These are phyloP conservation scores for Drosophila phalerata DNA, from an alignment of 2,888 invertebrate species.

Conservation along the genomic window DNA sequence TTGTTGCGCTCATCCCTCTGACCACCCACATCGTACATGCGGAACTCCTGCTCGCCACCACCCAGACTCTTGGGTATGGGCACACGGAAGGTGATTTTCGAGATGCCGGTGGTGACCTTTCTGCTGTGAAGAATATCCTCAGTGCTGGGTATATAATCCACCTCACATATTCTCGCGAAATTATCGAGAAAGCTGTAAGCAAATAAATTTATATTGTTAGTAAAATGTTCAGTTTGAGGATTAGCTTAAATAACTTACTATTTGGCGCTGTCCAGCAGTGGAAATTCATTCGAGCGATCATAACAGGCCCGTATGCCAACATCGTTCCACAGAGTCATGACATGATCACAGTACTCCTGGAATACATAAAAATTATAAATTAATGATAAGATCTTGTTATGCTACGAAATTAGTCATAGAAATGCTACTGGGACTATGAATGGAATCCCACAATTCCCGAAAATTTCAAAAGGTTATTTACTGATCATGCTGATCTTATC, in stretches of 20 bases:
- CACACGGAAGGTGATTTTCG: conserved; percentile 91
- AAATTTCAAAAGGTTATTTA: conserved; percentile 29
- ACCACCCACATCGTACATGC: conserved; percentile 95
- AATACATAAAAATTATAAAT: conserved; percentile 36
- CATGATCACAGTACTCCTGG: conserved; percentile 91
- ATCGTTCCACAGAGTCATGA: conserved; percentile 90
- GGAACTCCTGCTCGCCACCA: conserved; percentile 90
- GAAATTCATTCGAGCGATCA: conserved; percentile 91
- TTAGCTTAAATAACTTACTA: conserved; percentile 88
- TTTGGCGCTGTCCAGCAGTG: conserved; percentile 92
- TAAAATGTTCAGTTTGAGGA: not conserved
- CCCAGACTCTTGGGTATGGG: conserved; percentile 90
- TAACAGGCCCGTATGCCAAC: conserved; percentile 90
- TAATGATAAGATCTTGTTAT: conserved; percentile 17
- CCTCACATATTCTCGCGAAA: conserved; percentile 88
- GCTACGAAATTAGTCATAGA: conserved; percentile 46
- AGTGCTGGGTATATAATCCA: conserved; percentile 90
- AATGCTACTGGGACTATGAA: not conserved
- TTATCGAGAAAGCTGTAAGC: conserved; percentile 90
- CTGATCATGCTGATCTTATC: conserved; percentile 53
- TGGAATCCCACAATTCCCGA: conserved; percentile 26
- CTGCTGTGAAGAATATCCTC: conserved; percentile 92
- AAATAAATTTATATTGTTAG: not conserved
- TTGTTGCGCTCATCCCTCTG: conserved; percentile 93
- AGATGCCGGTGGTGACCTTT: conserved; percentile 90